Percentiles rank a stretch among this genome's conserved stretches.
Evolutionary conservation across 2,113 vertebrate genomes (phyloP).

Genomic region (Vulpes vulpes): DNA sequence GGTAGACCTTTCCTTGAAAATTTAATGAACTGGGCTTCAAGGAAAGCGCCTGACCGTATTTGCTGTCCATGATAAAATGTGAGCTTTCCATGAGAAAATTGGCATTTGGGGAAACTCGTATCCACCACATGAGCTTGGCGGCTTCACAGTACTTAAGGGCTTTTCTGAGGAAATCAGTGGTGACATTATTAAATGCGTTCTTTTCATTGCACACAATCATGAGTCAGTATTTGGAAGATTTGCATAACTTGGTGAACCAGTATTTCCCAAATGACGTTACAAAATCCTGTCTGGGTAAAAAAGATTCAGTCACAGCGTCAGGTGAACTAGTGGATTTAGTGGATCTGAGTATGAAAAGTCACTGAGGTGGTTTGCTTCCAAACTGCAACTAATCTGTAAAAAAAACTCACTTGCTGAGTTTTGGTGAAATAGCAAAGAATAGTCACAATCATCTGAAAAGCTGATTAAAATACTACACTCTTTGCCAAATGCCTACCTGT

Average conservation of each 20-base stretch:
- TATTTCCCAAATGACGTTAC: background rate
- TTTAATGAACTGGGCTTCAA: background rate
- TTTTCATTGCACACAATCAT: background rate
- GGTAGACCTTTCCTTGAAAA: background rate
- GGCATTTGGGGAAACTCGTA: background rate
- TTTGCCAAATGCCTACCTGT: background rate
- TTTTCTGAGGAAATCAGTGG: rapidly evolving
- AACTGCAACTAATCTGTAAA: background rate
- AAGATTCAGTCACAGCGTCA: background rate
- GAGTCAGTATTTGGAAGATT: background rate
- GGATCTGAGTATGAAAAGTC: background rate
- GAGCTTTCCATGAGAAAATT: background rate
- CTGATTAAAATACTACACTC: background rate
- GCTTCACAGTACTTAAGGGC: background rate
- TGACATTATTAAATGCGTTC: too few species aligned
- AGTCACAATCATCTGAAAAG: background rate
- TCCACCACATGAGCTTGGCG: background rate
- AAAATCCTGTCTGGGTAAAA: too few species aligned
- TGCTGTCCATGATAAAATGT: background rate
- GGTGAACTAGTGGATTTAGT: background rate
- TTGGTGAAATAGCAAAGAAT: background rate
- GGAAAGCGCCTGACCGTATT: background rate
- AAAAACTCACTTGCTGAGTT: background rate
- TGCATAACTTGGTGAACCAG: background rate
- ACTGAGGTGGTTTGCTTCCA: background rate